These are phyloP conservation scores for Equus quagga DNA, from an alignment of 2,113 vertebrate genomes.

Conservation along the genomic window DNA sequence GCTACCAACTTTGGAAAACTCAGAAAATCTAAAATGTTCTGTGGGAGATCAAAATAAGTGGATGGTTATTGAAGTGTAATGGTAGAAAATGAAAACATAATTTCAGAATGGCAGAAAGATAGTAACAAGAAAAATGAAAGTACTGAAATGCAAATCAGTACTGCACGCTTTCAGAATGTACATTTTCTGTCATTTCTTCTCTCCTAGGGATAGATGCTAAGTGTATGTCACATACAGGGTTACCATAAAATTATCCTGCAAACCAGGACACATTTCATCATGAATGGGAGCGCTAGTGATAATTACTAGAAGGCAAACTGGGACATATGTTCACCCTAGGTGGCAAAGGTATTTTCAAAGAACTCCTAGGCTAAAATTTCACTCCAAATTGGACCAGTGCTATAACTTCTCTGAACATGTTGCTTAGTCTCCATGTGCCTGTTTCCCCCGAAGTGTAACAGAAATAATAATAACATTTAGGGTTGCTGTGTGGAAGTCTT, in stretches of 20 bases:
- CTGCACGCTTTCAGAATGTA: background rate
- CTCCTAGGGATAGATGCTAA: background rate
- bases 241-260: background rate
- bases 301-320: background rate
- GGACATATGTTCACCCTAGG: background rate
- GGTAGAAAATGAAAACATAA: background rate
- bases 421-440: background rate
- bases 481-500: background rate
- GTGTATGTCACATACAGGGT: too few relatives aligned
- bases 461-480: background rate
- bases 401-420: background rate
- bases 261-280: background rate
- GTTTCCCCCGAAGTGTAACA: background rate
- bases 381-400: background rate
- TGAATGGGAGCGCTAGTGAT: background rate
- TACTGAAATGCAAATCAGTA: background rate
- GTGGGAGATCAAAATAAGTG: background rate
- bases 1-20: background rate
- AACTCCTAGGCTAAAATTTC: background rate
- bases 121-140: background rate
- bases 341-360: background rate
- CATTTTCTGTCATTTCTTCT: background rate
- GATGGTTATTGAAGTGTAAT: background rate
- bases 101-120: background rate
- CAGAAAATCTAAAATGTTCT: conserved; percentile 27